Conservation (phyloP, 2,113 vertebrate genomes). For the Onychostruthus taczanowskii region DNA sequence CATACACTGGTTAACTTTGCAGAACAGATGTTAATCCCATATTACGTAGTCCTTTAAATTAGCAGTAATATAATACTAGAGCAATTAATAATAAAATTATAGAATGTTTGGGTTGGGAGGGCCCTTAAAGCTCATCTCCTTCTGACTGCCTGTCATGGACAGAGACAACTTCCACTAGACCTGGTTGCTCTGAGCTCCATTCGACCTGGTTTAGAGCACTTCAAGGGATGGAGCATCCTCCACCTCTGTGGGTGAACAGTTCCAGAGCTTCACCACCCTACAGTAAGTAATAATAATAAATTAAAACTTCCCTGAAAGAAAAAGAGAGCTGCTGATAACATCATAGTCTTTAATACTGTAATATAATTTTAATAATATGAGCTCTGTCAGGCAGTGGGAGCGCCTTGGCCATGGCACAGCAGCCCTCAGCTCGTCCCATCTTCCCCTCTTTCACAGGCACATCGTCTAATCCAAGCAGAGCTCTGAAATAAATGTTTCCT, state of each 20-base stretch:
- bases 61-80: neutral
- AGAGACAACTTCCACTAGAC: neutral
- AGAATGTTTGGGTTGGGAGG: neutral
- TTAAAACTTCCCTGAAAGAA: neutral
- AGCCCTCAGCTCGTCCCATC: neutral
- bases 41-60: neutral
- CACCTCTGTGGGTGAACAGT: neutral
- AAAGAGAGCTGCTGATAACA: neutral
- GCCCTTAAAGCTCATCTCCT: neutral
- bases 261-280: neutral
- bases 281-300: neutral
- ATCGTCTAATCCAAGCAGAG: neutral
- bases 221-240: neutral
- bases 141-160: neutral
- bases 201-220: neutral
- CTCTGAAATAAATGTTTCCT: neutral
- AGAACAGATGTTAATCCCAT: neutral
- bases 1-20: neutral
- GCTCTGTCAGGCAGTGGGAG: neutral
- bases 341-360: neutral
- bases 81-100: neutral
- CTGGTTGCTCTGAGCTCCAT: neutral
- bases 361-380: neutral
- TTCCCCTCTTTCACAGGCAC: neutral
- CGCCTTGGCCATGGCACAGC: neutral